Base-by-base conservation (phyloP, 2,888 invertebrate genomes). In the Adelphocoris suturalis region DNA sequence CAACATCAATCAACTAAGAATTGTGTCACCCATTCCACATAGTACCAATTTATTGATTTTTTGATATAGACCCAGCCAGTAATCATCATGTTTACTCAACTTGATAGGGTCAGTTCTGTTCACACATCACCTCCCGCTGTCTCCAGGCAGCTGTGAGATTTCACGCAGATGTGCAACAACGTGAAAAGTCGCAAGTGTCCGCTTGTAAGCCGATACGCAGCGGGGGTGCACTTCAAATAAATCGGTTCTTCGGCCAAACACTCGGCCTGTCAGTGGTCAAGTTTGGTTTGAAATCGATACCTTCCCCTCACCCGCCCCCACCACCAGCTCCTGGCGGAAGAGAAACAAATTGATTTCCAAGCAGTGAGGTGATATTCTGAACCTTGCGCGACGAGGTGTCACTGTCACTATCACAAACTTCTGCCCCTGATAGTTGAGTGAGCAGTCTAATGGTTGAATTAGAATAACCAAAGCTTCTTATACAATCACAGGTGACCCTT, bases 241-340 rank as follows among this genome's bases (percentile, higher is more conserved):
- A 68, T 68, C 68, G 68, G 23, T 46, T 47, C 46, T 47, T 78
- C 78, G 37, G 78, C 14, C 78, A 46, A 76, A 76, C 78, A 68
- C 68, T 27, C 52, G 23, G 78, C 78, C 46, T 11, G n/a, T 46
- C 16, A 46, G 19, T 78, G 37, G 78, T 46, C 47, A 47, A 47
- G 78, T 78, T 78, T 78, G 46, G 16, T 78, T 78, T 78, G 78
- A 78, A 78, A 78, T 78, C 78, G 78, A 78, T 78, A 37, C 46
- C 23, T 68, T 19, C 68, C 23, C 4, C 12, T 23, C 12, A 12
- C 68, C 19, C 68, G 5, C 23, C 13, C 9, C 68, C 9, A 37
- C 37, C 7, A 37, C 37, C 7, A 37, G n/a, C 68, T 19, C 27
- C 27, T 68, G 19, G 68, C 23, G 19, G 23, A 19, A 68, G 27